Conservation (phyloP, 2,113 vertebrate genomes). For the Callaeas wilsoni region DNA sequence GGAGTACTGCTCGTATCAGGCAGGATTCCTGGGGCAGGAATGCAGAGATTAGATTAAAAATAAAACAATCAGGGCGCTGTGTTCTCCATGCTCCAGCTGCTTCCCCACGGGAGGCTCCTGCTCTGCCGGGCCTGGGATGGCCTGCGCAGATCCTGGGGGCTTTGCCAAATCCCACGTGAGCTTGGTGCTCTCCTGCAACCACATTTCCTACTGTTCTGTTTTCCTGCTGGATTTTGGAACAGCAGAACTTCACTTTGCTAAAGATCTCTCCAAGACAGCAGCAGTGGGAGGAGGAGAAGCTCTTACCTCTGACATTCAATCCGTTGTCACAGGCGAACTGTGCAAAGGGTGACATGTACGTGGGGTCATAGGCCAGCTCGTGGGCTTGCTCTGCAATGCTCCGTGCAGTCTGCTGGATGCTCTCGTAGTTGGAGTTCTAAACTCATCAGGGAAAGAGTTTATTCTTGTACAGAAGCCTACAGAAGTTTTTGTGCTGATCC, state of each 20-base stretch:
- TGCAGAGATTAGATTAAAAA: not conserved
- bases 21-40: not conserved
- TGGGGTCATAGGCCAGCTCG: constrained; percentile 95
- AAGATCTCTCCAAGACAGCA: not conserved
- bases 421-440: constrained; percentile 95
- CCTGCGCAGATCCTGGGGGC: not conserved
- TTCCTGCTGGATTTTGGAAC: not conserved
- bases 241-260: not conserved
- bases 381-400: constrained; percentile 98
- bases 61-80: not conserved
- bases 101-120: not conserved
- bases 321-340: constrained; percentile 99
- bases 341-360: constrained; percentile 99
- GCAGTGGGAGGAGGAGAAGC: not conserved
- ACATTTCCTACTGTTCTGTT: not conserved
- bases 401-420: constrained; percentile 92
- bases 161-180: not conserved
- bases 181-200: not conserved
- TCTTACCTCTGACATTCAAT: constrained; percentile 96
- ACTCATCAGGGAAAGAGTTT: not conserved
- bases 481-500: not conserved
- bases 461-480: not conserved
- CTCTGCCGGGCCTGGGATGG: not conserved
- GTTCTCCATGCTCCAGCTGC: not conserved
- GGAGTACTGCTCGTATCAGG: not conserved